A percentile compares a stretch with the other conserved stretches of the same genome.
These are phyloP conservation scores for Xyrauchen texanus DNA, from an alignment of 2,113 vertebrate species.

Conservation along the genomic window DNA sequence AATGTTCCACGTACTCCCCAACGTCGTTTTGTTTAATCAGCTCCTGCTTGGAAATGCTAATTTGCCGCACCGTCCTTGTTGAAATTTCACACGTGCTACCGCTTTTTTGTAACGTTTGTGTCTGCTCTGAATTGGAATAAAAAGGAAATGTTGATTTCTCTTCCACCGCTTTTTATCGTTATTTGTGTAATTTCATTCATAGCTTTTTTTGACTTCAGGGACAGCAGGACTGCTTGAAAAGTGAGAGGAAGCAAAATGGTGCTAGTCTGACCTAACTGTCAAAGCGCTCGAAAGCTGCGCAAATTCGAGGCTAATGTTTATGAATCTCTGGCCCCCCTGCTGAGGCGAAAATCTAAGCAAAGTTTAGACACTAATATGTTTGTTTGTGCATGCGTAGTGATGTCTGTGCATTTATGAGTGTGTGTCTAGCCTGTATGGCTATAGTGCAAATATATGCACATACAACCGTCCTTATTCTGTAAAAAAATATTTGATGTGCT, in stretches of 20 bases:
- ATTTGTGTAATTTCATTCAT: conserved; percentile 63
- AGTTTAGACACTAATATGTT: conserved; percentile 48
- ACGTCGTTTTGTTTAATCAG: conserved; percentile 61
- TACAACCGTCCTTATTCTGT: conserved; percentile 44
- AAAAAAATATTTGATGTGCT: conserved; percentile 44
- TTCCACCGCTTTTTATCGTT: conserved; percentile 48
- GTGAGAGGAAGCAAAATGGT: conserved; percentile 46
- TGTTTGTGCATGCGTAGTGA: conserved; percentile 37
- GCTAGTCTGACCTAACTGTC: conserved; percentile 58
- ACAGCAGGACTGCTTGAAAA: conserved; percentile 47
- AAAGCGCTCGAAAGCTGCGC: conserved; percentile 52
- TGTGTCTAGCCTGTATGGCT: background rate
- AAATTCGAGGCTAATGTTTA: conserved; percentile 60
- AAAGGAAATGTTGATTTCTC: conserved; percentile 29
- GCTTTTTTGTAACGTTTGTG: conserved; percentile 53
- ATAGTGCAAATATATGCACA: conserved; percentile 35
- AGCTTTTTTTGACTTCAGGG: conserved; percentile 41
- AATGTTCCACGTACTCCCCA: conserved; percentile 59
- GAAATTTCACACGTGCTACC: conserved; percentile 35
- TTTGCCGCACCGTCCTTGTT: conserved; percentile 24
- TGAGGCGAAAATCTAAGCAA: conserved; percentile 41
- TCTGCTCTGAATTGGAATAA: conserved; percentile 58
- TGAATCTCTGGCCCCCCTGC: conserved; percentile 57
- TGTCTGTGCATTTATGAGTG: conserved; percentile 26
- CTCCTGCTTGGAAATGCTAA: conserved; percentile 57